Evolutionary conservation across 2,113 vertebrate species (phyloP).

Genomic region (Sus scrofa): T2T-Sscrofa CM000812.6:159552001-159552500

Average conservation of each 20-base stretch:
- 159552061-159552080: not conserved
- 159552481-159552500: slow-evolving; percentile 53
- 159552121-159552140: not conserved
- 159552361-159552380: slow-evolving; percentile 70
- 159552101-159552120: fast-evolving
- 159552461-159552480: slow-evolving; percentile 9
- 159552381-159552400: slow-evolving; percentile 76
- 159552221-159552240: slow-evolving; percentile 79
- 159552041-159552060: not conserved
- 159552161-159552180: not conserved
- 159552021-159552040: not conserved
- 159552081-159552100: not conserved
- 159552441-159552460: not conserved
- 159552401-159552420: slow-evolving; percentile 61
- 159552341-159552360: slow-evolving; percentile 75
- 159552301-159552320: slow-evolving; percentile 69
- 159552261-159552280: slow-evolving; percentile 82
- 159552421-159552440: slow-evolving; percentile 28
- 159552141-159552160: not conserved
- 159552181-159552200: slow-evolving; percentile 60
- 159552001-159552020: not conserved
- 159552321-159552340: slow-evolving; percentile 73
- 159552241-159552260: slow-evolving; percentile 68
- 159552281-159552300: slow-evolving; percentile 72
- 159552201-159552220: slow-evolving; percentile 67